Evolutionary conservation across 1,140 invertebrate genomes (phyloP), one percentile per base, ranked within the genome.

Genomic region (Gonioctena quinquepunctata): DNA sequence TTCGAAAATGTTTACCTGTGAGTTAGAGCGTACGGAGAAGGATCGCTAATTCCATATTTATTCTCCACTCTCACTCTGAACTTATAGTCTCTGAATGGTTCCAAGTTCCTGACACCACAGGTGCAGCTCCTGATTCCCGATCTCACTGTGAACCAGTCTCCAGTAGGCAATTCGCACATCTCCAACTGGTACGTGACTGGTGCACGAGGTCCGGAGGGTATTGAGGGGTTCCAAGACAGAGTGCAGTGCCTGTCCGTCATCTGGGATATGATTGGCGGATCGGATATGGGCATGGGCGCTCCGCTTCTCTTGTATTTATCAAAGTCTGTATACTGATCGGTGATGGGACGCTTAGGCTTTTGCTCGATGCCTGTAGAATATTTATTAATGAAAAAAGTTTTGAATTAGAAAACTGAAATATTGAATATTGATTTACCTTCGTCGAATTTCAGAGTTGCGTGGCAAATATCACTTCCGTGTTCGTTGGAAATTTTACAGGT

Each of bases 41-140:
- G 96, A 80, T 98, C 96, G 82, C 95, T 96, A n/a, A 97, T 89
- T n/a, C 96, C 96, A 79, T 94, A 95, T 82, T 96, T 95, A 81
- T 98, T 98, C 79, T 97, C 95, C 1, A 97, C 96, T n/a, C 96
- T 88, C 23, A 98, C 89, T 52, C 96, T 87, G 86, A 97, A 97
- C 80, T 93, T 92, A 84, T 97, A 97, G 84, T 97, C 95, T 63
- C 92, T 87, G 84, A 93, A 93, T 0, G 95, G 94, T 76, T 93
- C 90, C 33, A 94, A 85, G 81, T 93, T 93, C 23, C 89, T 86
- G 57, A 97, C 92, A 77, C 96, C 94, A 79, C 93, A 95, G 19
- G 90, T 89, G 77, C 93, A 95, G 49, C 93, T 93, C 68, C 93
- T 88, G 4, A 97, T 88, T 3, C 94, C 93, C 19, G 91, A 90